A percentile compares a stretch with the other conserved stretches of the same genome.
These are phyloP conservation scores for Takifugu rubripes DNA, from an alignment of 2,797 vertebrate species.

Conservation along the genomic window DNA sequence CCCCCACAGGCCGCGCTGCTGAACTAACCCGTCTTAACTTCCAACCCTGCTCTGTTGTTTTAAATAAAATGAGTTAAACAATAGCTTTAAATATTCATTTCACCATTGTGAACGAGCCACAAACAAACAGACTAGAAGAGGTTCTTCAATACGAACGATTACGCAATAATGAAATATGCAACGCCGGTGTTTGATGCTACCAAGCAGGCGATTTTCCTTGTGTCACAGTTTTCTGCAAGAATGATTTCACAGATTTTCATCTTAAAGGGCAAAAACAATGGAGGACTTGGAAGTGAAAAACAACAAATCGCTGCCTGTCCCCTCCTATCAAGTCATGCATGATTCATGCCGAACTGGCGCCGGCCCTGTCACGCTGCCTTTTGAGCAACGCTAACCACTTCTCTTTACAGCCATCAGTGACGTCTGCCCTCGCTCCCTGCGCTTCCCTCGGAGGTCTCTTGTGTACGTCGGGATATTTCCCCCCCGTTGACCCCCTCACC, in stretches of 20 bases:
- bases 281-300: slow-evolving; percentile 18
- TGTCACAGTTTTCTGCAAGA: background rate
- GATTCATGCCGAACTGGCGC: slow-evolving; percentile 45
- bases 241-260: slow-evolving; percentile 7
- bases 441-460: background rate
- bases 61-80: too few relatives aligned
- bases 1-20: slow-evolving; percentile 50
- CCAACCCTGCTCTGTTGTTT: background rate
- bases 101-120: too few relatives aligned
- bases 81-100: too few relatives aligned
- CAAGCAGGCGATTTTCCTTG: background rate
- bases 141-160: background rate
- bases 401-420: background rate
- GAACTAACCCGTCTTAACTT: too few relatives aligned
- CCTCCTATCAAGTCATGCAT: slow-evolving; percentile 43
- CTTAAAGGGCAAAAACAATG: slow-evolving; percentile 11
- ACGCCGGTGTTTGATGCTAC: background rate
- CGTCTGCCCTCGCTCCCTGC: background rate
- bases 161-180: background rate
- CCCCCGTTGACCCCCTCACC: slow-evolving; percentile 54
- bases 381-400: background rate
- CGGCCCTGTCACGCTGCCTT: slow-evolving; percentile 27
- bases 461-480: too few relatives aligned
- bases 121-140: background rate
- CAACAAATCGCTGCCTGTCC: slow-evolving; percentile 11